Base-by-base conservation (phyloP, 1,140 invertebrate species). In the Panagrolaimus sp. region DNA sequence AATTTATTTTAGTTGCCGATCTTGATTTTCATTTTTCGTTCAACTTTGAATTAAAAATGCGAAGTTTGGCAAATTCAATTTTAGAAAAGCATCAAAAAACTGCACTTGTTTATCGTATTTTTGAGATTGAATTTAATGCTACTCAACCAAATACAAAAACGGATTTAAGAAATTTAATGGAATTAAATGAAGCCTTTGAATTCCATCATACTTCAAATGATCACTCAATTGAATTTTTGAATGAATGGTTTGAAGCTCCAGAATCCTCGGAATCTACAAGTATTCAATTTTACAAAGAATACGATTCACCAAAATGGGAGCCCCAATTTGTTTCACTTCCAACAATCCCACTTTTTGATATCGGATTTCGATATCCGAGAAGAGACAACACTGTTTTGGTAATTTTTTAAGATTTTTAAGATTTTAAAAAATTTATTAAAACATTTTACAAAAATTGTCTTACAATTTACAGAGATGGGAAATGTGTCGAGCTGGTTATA, bases 31-130 rank as follows among this genome's bases (percentile, higher is more conserved):
- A 64, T 17, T 69, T 69, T 44, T 64, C 47, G 5, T 12, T 15
- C 6, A n/a, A 55, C 10, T 69, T 69, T 47, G 67, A 65, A 32
- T 8, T 24, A 21, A 43, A 26, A 21, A 55, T 69, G 48, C 17
- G 15, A 15, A 21, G 21, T 32, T n/a, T 69, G 6, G 67, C 67
- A 32, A 14, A 69, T 45, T 64, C 64, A 12, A 44, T n/a, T 15
- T 43, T 69, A 8, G 12, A 55, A 10, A 43, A 24, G 12, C 32
- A 43, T 3, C 38, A 6, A n/a, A 69, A 69, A 63, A 28, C 9
- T n/a, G 47, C 38, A 15, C 52, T 69, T 21, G 67, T 69, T 47
- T 69, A 69, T 26, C 46, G 67, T 21, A 69, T 69, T 15, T 69
- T 69, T 43, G 67, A 69, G 38, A 63, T 67, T 9, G 8, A 69